Percentiles rank a stretch among this genome's conserved stretches.
Conservation (phyloP, 2,113 vertebrate genomes). For the Prietella phreatophila region DNA sequence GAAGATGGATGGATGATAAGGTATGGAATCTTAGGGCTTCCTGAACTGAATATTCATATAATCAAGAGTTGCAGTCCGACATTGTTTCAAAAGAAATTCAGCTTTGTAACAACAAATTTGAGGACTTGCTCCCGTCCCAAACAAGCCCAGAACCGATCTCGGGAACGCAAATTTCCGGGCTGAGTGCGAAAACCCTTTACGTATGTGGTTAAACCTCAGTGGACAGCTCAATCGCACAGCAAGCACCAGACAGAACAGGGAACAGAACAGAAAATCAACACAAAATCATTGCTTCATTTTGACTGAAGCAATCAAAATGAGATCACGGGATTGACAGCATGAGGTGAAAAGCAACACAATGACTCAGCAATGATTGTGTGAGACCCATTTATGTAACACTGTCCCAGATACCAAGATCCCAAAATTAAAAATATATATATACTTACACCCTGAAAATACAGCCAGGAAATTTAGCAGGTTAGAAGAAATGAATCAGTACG, state of each 20-base stretch:
- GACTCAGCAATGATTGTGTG: slow-evolving; percentile 24
- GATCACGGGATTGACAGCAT: slow-evolving; percentile 8
- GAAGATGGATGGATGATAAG: too few species aligned
- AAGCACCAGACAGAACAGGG: slow-evolving; percentile 32
- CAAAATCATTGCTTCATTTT: slow-evolving; percentile 56
- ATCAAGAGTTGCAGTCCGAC: too few species aligned
- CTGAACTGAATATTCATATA: too few species aligned
- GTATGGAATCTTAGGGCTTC: too few species aligned
- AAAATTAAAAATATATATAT: background rate
- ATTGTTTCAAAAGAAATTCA: too few species aligned
- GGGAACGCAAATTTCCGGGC: background rate
- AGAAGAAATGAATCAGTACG: background rate
- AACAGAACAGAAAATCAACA: slow-evolving; percentile 42
- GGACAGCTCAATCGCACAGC: slow-evolving; percentile 37
- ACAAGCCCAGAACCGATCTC: background rate
- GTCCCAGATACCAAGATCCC: slow-evolving; percentile 25
- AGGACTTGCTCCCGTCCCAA: background rate
- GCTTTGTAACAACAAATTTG: background rate
- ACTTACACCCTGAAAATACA: background rate
- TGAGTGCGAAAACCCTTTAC: background rate
- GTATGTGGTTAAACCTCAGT: background rate
- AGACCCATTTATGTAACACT: background rate
- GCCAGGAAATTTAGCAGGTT: slow-evolving; percentile 4
- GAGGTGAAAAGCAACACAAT: slow-evolving; percentile 63
- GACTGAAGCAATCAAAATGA: slow-evolving; percentile 64